A percentile compares a stretch with the other conserved stretches of the same genome.
phyloP scores from a whole-genome alignment of 2,888 invertebrate genomes.

The Archips crataeganus region DNA sequence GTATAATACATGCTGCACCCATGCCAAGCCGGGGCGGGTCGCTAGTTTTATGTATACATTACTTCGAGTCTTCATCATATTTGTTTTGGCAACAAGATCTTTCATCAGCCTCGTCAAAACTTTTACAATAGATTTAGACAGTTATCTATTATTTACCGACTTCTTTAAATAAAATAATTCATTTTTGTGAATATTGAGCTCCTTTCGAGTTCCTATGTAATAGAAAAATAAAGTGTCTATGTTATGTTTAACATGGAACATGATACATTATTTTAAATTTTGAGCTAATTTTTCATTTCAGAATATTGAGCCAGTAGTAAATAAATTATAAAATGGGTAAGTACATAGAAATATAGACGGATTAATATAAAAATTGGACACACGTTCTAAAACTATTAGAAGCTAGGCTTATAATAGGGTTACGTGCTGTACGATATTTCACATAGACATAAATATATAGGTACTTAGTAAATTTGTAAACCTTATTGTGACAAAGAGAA shows the following conservation, averaged over 20 bases:
- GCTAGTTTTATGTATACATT: too few relatives aligned
- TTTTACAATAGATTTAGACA: too few relatives aligned
- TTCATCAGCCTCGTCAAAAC: neutral
- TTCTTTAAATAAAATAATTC: too few relatives aligned
- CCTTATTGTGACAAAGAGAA: conserved; percentile 2
- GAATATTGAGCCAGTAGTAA: conserved; percentile 10
- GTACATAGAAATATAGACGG: conserved; percentile 46
- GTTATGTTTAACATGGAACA: too few relatives aligned
- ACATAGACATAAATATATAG: neutral
- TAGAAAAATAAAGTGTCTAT: neutral
- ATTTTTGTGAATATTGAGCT: neutral
- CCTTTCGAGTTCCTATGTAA: neutral
- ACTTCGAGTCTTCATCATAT: neutral
- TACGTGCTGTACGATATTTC: conserved; percentile 12
- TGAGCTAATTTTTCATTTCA: neutral
- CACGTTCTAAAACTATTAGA: conserved; percentile 42
- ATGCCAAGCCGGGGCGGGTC: too few relatives aligned
- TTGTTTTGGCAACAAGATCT: neutral
- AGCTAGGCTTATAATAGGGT: conserved; percentile 4
- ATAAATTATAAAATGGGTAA: neutral
- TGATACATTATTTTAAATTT: neutral
- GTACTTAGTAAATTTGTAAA: neutral
- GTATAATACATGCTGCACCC: too few relatives aligned
- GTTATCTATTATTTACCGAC: too few relatives aligned
- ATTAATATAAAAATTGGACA: conserved; percentile 47